These are phyloP conservation scores for Zygogramma bicolorata DNA, from an alignment of 2,888 invertebrate genomes.

Conservation along the genomic window DNA sequence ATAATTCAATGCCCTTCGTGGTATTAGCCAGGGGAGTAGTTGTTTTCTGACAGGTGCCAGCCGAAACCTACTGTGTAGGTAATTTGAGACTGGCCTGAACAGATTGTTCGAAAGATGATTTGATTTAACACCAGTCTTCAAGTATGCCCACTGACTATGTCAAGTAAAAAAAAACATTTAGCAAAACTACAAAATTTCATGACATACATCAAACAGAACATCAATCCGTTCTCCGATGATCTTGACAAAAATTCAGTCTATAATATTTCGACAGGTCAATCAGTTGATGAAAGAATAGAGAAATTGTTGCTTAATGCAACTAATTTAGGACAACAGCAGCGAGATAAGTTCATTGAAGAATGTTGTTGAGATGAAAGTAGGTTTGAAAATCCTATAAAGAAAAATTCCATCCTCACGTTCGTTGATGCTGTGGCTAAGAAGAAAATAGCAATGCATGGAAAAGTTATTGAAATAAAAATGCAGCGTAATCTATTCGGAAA, in stretches of 20 bases:
- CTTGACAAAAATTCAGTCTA: slow-evolving; percentile 29
- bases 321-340: slow-evolving; percentile 12
- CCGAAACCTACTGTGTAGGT: too few relatives aligned
- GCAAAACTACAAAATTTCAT: slow-evolving; percentile 24
- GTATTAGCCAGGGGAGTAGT: too few relatives aligned
- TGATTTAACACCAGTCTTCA: too few relatives aligned
- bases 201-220: slow-evolving; percentile 18
- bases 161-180: slow-evolving; percentile 14
- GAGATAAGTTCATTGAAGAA: slow-evolving; percentile 16
- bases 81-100: too few relatives aligned
- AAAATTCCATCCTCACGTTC: slow-evolving; percentile 15
- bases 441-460: slow-evolving; percentile 20
- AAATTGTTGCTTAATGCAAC: slow-evolving; percentile 9
- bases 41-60: too few relatives aligned
- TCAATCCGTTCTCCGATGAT: slow-evolving; percentile 33
- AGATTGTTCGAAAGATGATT: too few relatives aligned
- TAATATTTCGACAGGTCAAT: slow-evolving; percentile 42
- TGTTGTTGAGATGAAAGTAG: slow-evolving; percentile 11
- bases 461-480: neutral
- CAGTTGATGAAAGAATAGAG: slow-evolving; percentile 23
- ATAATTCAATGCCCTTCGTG: too few relatives aligned
- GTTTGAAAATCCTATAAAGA: slow-evolving; percentile 19
- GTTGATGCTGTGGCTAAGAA: slow-evolving; percentile 18
- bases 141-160: too few relatives aligned
- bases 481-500: neutral